Base-by-base conservation (phyloP, 2,888 invertebrate genomes). In the Drosophila greeni region DNA sequence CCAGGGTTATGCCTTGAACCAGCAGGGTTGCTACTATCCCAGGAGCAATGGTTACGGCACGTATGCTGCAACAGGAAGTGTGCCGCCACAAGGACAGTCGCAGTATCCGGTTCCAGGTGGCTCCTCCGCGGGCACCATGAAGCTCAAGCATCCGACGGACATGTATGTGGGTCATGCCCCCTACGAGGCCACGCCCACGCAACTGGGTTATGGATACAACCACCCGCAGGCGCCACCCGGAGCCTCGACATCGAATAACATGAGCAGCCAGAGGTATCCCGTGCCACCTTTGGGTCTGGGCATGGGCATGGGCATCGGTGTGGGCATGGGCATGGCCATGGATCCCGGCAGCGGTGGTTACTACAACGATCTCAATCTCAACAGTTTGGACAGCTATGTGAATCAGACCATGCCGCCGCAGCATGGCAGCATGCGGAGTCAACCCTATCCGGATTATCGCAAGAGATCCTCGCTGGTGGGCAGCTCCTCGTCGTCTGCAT, bases 131-230 rank as follows among this genome's bases (percentile, higher is more conserved):
- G 16, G 62, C 26, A 51, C 42, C 67, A 55, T 51, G 36, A 86
- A 86, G 74, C 67, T 80, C n/a, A 87, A 86, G 69, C 82, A 75
- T 59, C 71, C 83, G n/a, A 81, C 82, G 55, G 86, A 86, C 76
- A 81, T 86, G 75, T 87, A 86, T 45, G 60, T 68, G 16, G 31
- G 69, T 16, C 70, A 70, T 23, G 42, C 39, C 9, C 62, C 74
- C 40, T 85, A 82, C 29, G 86, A 85, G 5, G 18, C 66, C 12
- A 37, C 54, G 4, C 33, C 66, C 7, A 62, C 62, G 6, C 77
- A 77, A 34, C 53, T 73, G 36, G 55, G 70, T 39, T 82, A 73
- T 24, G 78, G 78, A 42, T 72, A 76, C 48, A 61, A 49, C 20
- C 47, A 52, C 16, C 48, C 39, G 14, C 40, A 48, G 7, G 37